Evolutionary conservation across 2,888 invertebrate genomes (phyloP).

Genomic region (Drosophila quasianomalipes): DNA sequence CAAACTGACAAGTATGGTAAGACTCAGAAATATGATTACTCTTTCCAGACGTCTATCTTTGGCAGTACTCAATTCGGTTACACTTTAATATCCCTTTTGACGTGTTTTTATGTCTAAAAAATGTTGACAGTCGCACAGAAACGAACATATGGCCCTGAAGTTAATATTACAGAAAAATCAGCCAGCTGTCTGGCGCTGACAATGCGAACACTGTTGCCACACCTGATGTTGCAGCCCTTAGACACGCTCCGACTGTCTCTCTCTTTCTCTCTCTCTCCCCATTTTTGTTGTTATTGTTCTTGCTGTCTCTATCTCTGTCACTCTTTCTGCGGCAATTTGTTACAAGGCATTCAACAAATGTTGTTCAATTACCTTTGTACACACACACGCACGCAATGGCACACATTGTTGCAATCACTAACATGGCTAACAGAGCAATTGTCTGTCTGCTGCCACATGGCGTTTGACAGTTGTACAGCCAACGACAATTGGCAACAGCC

Average conservation of each 20-base stretch:
- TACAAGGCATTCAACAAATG: conserved; percentile 80
- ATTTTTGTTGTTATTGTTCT: background rate
- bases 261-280: background rate
- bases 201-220: conserved; percentile 30
- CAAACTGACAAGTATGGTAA: background rate
- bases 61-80: background rate
- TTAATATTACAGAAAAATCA: conserved; percentile 49
- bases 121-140: conserved; percentile 31
- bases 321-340: conserved; percentile 62
- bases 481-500: conserved; percentile 14
- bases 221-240: conserved; percentile 37
- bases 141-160: conserved; percentile 31
- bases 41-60: background rate
- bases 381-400: conserved; percentile 8
- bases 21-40: background rate
- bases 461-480: conserved; percentile 58
- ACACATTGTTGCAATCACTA: conserved; percentile 51
- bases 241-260: background rate
- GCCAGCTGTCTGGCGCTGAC: conserved; percentile 53
- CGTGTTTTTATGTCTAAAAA: conserved; percentile 8
- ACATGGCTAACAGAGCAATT: conserved; percentile 49
- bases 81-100: background rate
- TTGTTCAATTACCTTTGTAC: conserved; percentile 75
- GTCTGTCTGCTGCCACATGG: conserved; percentile 58
- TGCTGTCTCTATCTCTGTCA: conserved; percentile 1